phyloP scores from a whole-genome alignment of 2,797 vertebrate genomes.

The Sebastes cheni region DNA sequence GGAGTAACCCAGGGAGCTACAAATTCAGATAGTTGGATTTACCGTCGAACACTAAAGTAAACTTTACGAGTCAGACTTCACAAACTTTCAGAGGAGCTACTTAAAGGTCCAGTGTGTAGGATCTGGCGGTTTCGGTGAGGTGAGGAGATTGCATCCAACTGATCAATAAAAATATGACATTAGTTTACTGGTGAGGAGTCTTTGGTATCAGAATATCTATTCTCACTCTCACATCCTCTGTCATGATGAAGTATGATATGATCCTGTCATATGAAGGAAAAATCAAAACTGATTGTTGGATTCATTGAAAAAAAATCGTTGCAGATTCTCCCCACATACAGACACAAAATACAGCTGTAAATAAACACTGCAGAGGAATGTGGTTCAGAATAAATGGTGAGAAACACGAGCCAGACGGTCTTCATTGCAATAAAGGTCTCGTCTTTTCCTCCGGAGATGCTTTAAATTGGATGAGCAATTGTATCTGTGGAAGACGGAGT shows the following conservation, averaged over 20 bases:
- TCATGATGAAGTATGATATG: not conserved
- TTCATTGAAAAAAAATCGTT: not conserved
- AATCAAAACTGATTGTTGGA: not conserved
- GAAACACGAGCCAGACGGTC: not conserved
- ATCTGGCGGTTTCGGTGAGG: too few relatives aligned
- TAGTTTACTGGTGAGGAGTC: not conserved
- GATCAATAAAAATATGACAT: not conserved
- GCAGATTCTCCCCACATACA: not conserved
- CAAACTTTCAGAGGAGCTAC: not conserved
- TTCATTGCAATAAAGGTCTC: not conserved
- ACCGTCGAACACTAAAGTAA: not conserved
- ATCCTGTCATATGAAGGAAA: not conserved
- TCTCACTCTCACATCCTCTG: not conserved
- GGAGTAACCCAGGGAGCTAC: not conserved
- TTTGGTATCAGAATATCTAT: not conserved
- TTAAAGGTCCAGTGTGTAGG: not conserved
- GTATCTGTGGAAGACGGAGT: not conserved
- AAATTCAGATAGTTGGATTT: not conserved
- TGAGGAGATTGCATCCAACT: too few relatives aligned
- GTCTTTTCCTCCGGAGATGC: not conserved
- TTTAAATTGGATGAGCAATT: conserved; percentile 17
- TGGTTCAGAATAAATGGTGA: not conserved
- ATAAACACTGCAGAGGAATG: not conserved
- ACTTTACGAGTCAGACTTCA: not conserved
- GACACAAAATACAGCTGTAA: not conserved